These are phyloP conservation scores for Notodonta dromedarius DNA, from an alignment of 2,888 invertebrate genomes.

Conservation along the genomic window DNA sequence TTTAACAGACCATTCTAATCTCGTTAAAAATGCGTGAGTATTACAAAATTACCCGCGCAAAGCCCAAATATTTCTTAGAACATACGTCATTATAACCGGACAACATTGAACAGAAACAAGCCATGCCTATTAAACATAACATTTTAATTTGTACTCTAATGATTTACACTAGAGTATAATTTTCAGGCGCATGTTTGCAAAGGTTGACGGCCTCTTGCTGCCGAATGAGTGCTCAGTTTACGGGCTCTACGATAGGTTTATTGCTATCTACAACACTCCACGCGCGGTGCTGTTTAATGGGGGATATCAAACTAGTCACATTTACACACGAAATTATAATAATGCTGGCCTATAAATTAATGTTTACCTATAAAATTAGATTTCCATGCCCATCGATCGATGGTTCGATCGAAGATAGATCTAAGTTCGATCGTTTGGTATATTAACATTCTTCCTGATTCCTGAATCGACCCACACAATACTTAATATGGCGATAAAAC, in stretches of 20 bases:
- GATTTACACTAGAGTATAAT: not conserved
- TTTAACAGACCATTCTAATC: not conserved
- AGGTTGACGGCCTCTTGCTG: not conserved
- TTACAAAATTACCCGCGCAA: not conserved
- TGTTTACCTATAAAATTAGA: too few relatives aligned
- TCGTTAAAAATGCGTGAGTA: not conserved
- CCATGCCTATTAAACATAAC: not conserved
- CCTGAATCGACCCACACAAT: too few relatives aligned
- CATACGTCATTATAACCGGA: conserved; percentile 1
- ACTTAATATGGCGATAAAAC: too few relatives aligned
- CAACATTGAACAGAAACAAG: not conserved
- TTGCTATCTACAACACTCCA: not conserved
- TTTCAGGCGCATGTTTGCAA: not conserved
- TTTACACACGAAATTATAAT: too few relatives aligned
- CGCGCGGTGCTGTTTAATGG: not conserved
- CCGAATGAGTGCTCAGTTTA: not conserved
- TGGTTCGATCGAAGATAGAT: too few relatives aligned
- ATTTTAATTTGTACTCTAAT: not conserved
- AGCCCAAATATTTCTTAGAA: not conserved
- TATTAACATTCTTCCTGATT: too few relatives aligned
- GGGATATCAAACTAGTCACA: not conserved
- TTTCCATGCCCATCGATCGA: too few relatives aligned
- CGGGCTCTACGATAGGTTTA: not conserved
- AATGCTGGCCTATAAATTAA: too few relatives aligned
- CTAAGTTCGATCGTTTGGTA: too few relatives aligned